Percentiles rank a stretch among this genome's conserved stretches.
phyloP scores from a whole-genome alignment of 2,888 invertebrate genomes.

The Cantharis lateralis region DNA sequence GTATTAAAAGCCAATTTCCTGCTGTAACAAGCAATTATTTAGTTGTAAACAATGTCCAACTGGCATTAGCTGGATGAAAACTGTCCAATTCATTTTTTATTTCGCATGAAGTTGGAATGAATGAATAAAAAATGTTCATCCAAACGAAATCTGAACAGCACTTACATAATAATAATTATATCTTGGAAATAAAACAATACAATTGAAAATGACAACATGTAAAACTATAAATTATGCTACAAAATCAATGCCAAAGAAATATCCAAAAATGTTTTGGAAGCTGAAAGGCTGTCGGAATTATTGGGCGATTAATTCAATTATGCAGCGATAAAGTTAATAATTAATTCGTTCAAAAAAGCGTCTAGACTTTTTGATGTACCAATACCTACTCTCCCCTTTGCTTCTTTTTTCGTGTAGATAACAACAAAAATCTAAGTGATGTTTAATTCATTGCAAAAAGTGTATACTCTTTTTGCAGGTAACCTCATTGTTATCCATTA shows the following conservation, averaged over 20 bases:
- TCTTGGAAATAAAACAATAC: neutral
- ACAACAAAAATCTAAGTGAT: neutral
- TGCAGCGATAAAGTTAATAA: neutral
- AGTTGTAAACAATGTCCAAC: neutral
- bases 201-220: neutral
- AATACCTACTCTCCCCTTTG: neutral
- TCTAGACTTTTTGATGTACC: neutral
- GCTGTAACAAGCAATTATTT: neutral
- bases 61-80: neutral
- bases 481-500: constrained; percentile 10
- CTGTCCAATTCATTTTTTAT: neutral
- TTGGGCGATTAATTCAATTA: neutral
- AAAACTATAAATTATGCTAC: neutral
- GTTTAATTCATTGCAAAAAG: neutral
- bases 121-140: neutral
- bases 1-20: neutral
- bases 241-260: neutral
- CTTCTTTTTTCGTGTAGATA: neutral
- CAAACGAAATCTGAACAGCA: neutral
- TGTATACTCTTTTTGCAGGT: neutral
- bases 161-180: neutral
- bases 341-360: neutral
- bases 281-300: neutral
- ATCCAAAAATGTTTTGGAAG: neutral
- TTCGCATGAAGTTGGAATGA: neutral